These are phyloP conservation scores for Diachasma alloeum DNA, from an alignment of 1,140 invertebrate genomes.

Conservation along the genomic window DNA sequence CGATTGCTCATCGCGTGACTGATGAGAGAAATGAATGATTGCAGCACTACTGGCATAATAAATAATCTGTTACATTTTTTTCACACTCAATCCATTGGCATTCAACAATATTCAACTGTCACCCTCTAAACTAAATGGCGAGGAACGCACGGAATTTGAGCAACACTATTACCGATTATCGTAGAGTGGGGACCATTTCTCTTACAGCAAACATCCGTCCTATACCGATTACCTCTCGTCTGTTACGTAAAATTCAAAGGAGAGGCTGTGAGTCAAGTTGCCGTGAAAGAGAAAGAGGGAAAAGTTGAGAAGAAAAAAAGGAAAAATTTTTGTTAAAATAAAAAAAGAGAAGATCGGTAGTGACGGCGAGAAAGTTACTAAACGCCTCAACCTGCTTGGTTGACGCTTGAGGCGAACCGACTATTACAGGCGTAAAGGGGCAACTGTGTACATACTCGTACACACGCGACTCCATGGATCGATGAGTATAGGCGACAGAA, in stretches of 20 bases:
- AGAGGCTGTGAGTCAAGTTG: constrained; percentile 12
- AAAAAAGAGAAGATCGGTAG: constrained; percentile 23
- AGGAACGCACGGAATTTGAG: constrained; percentile 24
- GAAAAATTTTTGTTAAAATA: constrained; percentile 7
- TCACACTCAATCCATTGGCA: neutral
- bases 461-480: constrained; percentile 10
- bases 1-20: neutral
- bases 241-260: constrained; percentile 21
- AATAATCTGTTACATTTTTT: neutral
- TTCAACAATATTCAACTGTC: neutral
- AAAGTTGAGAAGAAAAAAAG: constrained; percentile 3
- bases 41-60: neutral
- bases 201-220: constrained; percentile 25
- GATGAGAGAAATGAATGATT: neutral
- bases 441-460: constrained; percentile 12
- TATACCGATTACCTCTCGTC: constrained; percentile 20
- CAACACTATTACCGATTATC: constrained; percentile 18
- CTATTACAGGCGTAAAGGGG: constrained; percentile 10
- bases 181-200: constrained; percentile 24
- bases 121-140: constrained; percentile 3
- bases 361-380: constrained; percentile 34
- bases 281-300: constrained; percentile 20
- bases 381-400: constrained; percentile 17
- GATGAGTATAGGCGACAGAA: constrained; percentile 29
- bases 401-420: constrained; percentile 16